Evolutionary conservation across 2,888 invertebrate genomes (phyloP), one percentile per base, ranked within the genome.

Genomic region (Uloborus plumipes): DNA sequence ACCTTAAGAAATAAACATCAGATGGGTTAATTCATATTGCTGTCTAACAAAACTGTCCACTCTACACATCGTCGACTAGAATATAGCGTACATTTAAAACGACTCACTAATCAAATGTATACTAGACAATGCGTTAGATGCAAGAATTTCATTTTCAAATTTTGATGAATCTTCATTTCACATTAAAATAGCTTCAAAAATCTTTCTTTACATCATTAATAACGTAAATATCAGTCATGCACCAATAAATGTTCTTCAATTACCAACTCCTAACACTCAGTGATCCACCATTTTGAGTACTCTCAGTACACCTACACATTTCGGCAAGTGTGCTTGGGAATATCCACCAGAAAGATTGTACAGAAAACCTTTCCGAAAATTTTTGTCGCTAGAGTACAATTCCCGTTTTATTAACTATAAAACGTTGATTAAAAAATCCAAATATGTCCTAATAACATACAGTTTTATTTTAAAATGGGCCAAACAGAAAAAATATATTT

Each of bases 211-310:
- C 74, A 81, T 74, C 26, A 62, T 70, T 65, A 15, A 64, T 53
- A 18, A 61, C 13, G 18, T 31, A 49, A 49, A 65, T 18, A 26
- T 11, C 18, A 64, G 70, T 58, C 80, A 67, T 31, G 55, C 80
- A 74, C 69, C 15, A 49, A 51, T 49, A 69, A 74, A 16, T 64
- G 75, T 70, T 74, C 65, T 74, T 69, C 65, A 64, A 69, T 70
- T 70, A 70, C 49, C 64, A 74, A 73, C 62, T 70, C 74, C 74
- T 74, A 74, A 69, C 74, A 70, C 70, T 81, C 80, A 62, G 74
- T 81, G 49, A 81, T 81, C 80, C 80, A 74, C 80, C 80, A 81
- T 81, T 81, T 81, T 81, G 80, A 81, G 73, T 74, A 81, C 69
- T 70, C 74, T 70, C 67, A 62, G 50, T 81, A 81, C 80, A 81